phyloP scores from a whole-genome alignment of 2,888 invertebrate species.

The Nudaria mundana region DNA sequence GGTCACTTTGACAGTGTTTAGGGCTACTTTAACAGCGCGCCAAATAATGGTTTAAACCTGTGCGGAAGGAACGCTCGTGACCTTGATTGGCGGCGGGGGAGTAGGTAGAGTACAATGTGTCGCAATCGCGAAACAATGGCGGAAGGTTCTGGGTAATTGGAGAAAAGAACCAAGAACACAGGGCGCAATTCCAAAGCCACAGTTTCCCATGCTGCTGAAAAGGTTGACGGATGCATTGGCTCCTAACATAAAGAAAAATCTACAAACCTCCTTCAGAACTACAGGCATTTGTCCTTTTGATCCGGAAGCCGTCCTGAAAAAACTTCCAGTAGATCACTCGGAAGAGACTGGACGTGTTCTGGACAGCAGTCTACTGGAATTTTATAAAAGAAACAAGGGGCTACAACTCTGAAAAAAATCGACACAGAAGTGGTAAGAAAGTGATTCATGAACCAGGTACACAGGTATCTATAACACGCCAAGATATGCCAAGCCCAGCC shows the following conservation, averaged over 20 bases:
- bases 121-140: not conserved
- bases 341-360: not conserved
- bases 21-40: no score
- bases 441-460: no score
- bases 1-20: no score
- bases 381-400: conserved; percentile 8
- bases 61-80: no score
- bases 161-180: not conserved
- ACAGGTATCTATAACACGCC: no score
- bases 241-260: not conserved
- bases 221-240: not conserved
- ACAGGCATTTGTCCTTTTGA: not conserved
- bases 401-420: no score
- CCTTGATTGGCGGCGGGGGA: no score
- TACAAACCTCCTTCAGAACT: not conserved
- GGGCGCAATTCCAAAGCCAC: not conserved
- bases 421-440: no score
- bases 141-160: not conserved
- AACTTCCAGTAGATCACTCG: conserved; percentile 3
- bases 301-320: not conserved
- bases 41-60: no score
- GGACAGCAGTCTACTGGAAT: conserved; percentile 4
- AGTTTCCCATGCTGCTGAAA: not conserved
- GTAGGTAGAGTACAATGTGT: no score
- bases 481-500: no score